Conservation (phyloP, 37 sponge, comb jelly and placozoan species). For the Dysidea cf. avara region DNA sequence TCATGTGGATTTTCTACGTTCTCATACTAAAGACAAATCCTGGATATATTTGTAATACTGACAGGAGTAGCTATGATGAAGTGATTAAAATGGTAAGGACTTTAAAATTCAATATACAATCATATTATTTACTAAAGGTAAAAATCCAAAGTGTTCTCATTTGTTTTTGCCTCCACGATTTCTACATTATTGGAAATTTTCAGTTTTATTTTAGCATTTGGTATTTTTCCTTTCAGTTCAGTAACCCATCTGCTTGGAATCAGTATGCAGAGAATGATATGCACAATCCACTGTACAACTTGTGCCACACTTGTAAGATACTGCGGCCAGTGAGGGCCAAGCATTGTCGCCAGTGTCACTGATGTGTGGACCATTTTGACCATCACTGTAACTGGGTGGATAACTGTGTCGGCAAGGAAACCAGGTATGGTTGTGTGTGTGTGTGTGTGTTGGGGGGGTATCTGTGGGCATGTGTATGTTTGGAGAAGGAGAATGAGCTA, state of each 20-base stretch:
- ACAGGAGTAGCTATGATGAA: constrained; percentile 67
- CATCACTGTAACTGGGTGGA: constrained; percentile 93
- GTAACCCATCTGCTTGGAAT: constrained; percentile 71
- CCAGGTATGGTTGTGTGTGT: constrained; percentile 53
- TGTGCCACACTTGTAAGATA: constrained; percentile 88
- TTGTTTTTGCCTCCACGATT: constrained; percentile 29
- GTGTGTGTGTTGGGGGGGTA: constrained; percentile 14
- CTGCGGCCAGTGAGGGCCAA: constrained; percentile 79
- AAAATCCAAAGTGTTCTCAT: not conserved
- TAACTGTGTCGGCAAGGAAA: constrained; percentile 83
- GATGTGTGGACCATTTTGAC: constrained; percentile 87
- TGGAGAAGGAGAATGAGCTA: too few species aligned
- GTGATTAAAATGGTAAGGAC: constrained; percentile 67
- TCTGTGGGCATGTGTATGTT: too few species aligned
- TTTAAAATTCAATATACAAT: not conserved
- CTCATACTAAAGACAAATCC: constrained; percentile 61
- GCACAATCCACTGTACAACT: constrained; percentile 80
- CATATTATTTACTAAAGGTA: not conserved
- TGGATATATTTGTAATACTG: constrained; percentile 54
- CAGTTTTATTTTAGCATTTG: not conserved
- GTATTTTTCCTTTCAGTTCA: constrained; percentile 32
- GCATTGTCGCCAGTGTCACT: constrained; percentile 85
- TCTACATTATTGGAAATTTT: too few species aligned
- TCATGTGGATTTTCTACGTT: constrained; percentile 76
- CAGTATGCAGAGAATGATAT: constrained; percentile 61